Evolutionary conservation across 2,888 invertebrate genomes (phyloP), one percentile per base, ranked within the genome.

Genomic region (Scaptomyza cyrtandrae): DNA sequence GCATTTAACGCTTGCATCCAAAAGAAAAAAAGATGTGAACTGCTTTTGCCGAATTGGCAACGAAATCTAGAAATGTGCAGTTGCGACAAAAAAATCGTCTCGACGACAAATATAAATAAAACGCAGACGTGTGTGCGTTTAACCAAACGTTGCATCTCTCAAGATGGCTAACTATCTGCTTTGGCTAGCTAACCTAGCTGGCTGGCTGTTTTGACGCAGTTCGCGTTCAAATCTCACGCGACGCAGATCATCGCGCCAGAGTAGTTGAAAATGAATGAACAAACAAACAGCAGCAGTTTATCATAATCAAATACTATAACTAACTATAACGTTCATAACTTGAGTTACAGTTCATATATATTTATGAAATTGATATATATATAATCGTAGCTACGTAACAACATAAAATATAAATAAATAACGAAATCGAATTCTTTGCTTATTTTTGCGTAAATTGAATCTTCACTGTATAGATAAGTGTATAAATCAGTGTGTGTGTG

Each of bases 181-280:
- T 24, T 24, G 24, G 31, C 45, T 61, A 61, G 70, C 48, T 75
- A 72, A 64, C 67, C 78, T 75, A 72, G 56, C 49, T 48, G 64
- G 64, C 65, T 62, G 64, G n/a, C n/a, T n/a, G n/a, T n/a, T n/a
- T 67, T 27, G 59, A 48, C 64, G 66, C 85, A 85, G 85, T 85
- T 79, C 72, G 66, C 67, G 76, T 84, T 86, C 74, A 84, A 78
- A 79, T 81, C 80, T 85, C 87, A 81, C 71, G 77, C 84, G 79
- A 75, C 74, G 65, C 76, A 75, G 83, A 77, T 84, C 84, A 77
- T 86, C 84, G 86, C 14, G 33, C 7, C 4, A 24, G 24, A 2
- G 3, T 24, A 24, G 24, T 24, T 24, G 2, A 24, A 24, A 3
- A 24, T 24, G 2, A 3, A 29, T 29, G 7, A 29, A 29, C 29